phyloP scores from a whole-genome alignment of 2,113 vertebrate genomes.

The Phainopepla nitens region DNA sequence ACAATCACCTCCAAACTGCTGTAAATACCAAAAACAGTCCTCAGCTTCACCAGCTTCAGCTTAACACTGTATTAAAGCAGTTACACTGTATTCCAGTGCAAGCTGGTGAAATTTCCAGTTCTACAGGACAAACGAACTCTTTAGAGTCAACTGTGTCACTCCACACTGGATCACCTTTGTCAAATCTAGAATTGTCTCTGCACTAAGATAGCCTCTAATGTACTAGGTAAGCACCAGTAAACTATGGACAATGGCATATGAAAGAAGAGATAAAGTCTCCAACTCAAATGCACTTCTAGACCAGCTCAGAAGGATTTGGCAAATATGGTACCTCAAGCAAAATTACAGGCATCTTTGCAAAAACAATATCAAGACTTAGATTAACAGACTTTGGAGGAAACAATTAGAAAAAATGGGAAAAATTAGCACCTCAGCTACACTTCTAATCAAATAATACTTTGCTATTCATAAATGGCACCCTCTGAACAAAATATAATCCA shows the following conservation, averaged over 20 bases:
- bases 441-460: not conserved
- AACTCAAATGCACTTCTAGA: not conserved
- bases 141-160: too few species aligned
- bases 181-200: not conserved
- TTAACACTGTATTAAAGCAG: not conserved
- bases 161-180: not conserved
- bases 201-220: not conserved
- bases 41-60: not conserved
- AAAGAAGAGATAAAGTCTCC: not conserved
- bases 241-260: not conserved
- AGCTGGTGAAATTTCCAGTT: not conserved
- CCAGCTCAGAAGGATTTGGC: not conserved
- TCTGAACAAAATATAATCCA: not conserved
- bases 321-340: not conserved
- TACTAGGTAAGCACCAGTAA: not conserved
- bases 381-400: not conserved
- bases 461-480: accelerated
- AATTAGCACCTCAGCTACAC: not conserved
- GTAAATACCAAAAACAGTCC: not conserved
- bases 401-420: not conserved
- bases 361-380: not conserved
- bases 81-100: not conserved
- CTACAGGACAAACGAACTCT: not conserved
- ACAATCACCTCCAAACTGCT: not conserved
- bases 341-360: not conserved